Evolutionary conservation across 1,140 invertebrate species (phyloP).

Genomic region (Drosophila repletoides): DNA sequence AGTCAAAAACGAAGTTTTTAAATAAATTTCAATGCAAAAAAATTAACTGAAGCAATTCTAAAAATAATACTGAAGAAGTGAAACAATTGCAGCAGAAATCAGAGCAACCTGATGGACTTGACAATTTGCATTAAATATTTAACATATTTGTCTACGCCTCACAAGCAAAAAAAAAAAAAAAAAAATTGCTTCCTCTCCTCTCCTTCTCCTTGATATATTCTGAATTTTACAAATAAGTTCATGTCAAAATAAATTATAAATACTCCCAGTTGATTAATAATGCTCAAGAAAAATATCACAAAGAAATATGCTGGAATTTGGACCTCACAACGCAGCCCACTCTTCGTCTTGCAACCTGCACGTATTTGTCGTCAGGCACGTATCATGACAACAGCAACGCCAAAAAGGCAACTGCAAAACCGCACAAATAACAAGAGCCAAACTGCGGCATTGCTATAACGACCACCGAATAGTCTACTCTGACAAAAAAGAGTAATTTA

Average conservation of each 20-base stretch:
- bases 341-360: not conserved
- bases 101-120: conserved; percentile 10
- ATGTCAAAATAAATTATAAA: conserved; percentile 78
- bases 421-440: conserved; percentile 24
- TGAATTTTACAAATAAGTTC: conserved; percentile 67
- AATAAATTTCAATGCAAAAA: not conserved
- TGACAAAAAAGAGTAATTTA: too few relatives aligned
- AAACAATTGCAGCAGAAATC: conserved; percentile 8
- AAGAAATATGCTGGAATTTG: conserved; percentile 59
- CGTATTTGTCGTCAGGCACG: conserved; percentile 8
- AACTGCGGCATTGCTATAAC: too few relatives aligned
- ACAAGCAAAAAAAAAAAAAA: not conserved
- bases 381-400: not conserved
- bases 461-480: too few relatives aligned
- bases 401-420: too few relatives aligned
- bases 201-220: conserved; percentile 29
- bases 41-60: conserved; percentile 1
- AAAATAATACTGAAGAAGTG: conserved; percentile 7
- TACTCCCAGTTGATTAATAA: conserved; percentile 76
- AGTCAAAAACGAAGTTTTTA: conserved; percentile 4
- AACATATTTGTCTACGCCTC: conserved; percentile 30
- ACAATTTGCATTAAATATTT: conserved; percentile 39
- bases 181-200: too few relatives aligned
- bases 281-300: conserved; percentile 68
- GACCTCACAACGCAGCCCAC: conserved; percentile 4